A percentile compares a stretch with the other conserved stretches of the same genome.
Conservation (phyloP, 2,113 vertebrate genomes). For the Gavia stellata region DNA sequence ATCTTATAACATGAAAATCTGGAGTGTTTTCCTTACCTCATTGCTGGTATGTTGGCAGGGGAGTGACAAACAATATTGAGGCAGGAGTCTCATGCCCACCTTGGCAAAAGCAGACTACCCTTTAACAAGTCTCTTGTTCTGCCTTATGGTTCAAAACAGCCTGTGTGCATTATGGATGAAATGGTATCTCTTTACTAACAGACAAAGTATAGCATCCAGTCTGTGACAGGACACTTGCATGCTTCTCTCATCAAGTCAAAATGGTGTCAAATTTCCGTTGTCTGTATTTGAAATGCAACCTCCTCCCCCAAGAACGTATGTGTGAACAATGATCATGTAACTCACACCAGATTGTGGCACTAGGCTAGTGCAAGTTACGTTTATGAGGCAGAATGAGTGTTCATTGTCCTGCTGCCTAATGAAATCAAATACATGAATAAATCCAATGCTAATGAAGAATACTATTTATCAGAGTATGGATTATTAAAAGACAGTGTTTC, state of each 20-base stretch:
- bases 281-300: background rate
- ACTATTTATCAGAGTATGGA: constrained; percentile 4
- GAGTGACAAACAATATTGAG: background rate
- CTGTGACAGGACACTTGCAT: background rate
- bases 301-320: background rate
- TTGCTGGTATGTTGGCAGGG: background rate
- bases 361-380: background rate
- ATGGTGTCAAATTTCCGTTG: constrained; percentile 5
- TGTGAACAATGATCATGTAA: background rate
- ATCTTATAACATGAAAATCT: background rate
- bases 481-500: constrained; percentile 39
- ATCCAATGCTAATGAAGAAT: constrained; percentile 13
- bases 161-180: background rate
- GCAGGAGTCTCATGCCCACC: background rate
- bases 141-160: background rate
- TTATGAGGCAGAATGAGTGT: background rate
- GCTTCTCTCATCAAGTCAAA: background rate
- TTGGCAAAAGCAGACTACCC: background rate
- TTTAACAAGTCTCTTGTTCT: background rate
- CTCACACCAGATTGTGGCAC: background rate
- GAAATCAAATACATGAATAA: constrained; percentile 41
- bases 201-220: background rate
- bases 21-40: background rate
- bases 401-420: background rate
- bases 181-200: background rate